Base-by-base conservation (phyloP, 2,888 invertebrate species). In the Euclidia mi region DNA sequence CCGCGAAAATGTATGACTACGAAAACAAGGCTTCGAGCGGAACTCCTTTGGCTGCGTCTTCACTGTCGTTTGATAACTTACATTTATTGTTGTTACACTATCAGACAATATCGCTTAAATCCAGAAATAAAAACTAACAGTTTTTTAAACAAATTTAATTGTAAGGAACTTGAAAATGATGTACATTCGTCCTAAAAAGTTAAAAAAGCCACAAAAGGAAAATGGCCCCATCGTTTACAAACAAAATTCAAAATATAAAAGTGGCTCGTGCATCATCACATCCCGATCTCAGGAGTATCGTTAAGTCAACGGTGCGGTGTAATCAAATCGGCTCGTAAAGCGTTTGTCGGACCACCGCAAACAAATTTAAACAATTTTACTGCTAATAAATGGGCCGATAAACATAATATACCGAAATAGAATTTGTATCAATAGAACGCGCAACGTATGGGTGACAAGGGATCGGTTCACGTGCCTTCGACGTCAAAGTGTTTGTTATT, bases 301-400 rank as follows among this genome's bases (percentile, higher is more conserved):
- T 89, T 88, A 85, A 84, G 79, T 78, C 78, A 72, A 66, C 76
- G n/a, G n/a, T n/a, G n/a, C n/a, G 72, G 69, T 78, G 85, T 86
- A 88, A 89, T 89, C 88, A 83, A 81, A 81, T 78, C 75, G 66
- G 76, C 69, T 83, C 85, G 84, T 89, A 87, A 88, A 90, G 76
- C 81, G 83, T 88, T 87, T 86, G 84, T 78, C 70, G 82, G 75
- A 35, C 65, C 65, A 81, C 88, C 86, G 69, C 88, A 86, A 88
- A 88, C 88, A 88, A 88, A 90, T 85, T n/a, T 85, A 87, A 86
- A 81, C 75, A 70, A 64, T 81, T 82, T 82, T 81, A 85, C 78
- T 81, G 83, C 82, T 84, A 84, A 84, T 84, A 84, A 84, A 84
- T 82, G 76, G 76, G 61, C 65, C 75, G 69, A 78, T 85, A 84